These are phyloP conservation scores for Pachypsylla venusta DNA, from an alignment of 1,140 invertebrate species.

Conservation along the genomic window DNA sequence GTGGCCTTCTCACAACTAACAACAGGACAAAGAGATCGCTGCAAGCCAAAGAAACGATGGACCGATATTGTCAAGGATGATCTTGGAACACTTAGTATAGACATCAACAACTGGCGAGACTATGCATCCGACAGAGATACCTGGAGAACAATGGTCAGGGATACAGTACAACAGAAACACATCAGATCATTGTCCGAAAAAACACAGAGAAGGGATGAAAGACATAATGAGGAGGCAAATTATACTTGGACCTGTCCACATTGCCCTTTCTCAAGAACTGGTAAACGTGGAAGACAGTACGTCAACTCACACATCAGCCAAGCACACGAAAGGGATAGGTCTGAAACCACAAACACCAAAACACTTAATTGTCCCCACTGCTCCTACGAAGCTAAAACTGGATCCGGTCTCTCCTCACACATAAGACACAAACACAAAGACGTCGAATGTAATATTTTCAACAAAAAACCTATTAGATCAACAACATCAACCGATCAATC, in stretches of 20 bases:
- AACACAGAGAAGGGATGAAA: background rate
- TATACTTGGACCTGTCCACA: too few species aligned
- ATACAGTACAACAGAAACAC: background rate
- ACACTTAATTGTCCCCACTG: background rate
- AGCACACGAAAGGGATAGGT: background rate
- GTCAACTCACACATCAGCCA: background rate
- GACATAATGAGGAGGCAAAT: too few species aligned
- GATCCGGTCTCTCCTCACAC: background rate
- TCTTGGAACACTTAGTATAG: background rate
- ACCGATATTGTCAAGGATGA: background rate
- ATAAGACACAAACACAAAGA: background rate
- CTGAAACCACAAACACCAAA: background rate
- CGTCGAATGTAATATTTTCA: background rate
- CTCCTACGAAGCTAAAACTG: background rate
- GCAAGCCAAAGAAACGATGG: background rate
- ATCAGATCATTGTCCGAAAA: background rate
- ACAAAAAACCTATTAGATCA: background rate
- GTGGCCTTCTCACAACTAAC: background rate
- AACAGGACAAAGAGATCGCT: background rate
- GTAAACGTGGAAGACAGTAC: background rate
- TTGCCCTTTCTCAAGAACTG: too few species aligned
- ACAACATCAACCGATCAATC: background rate
- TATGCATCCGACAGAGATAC: background rate
- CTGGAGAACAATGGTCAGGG: background rate
- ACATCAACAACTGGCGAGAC: background rate